Evolutionary conservation across 2,113 vertebrate species (phyloP).

Genomic region (Lamprotornis superbus): DNA sequence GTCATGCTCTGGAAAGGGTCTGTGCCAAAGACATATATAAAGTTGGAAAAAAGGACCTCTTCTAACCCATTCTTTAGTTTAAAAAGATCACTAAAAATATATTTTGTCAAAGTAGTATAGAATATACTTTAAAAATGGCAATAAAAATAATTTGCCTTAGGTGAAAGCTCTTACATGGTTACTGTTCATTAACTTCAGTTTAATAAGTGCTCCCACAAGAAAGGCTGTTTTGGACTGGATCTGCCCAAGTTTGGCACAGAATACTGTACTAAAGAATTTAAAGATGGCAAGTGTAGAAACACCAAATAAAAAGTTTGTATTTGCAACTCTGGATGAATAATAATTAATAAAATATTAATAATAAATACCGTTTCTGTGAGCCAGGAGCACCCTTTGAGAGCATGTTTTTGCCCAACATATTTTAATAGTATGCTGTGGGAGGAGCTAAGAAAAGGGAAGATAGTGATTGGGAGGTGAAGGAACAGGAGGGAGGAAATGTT

Average conservation of each 20-base stretch:
- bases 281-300: not conserved
- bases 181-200: not conserved
- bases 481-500: not conserved
- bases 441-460: not conserved
- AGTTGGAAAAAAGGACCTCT: not conserved
- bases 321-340: not conserved
- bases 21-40: not conserved
- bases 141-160: not conserved
- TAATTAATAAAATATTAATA: not conserved
- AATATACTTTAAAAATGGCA: not conserved
- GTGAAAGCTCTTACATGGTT: not conserved
- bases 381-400: not conserved
- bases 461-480: rapidly evolving
- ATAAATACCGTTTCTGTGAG: not conserved
- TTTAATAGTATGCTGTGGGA: not conserved
- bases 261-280: not conserved
- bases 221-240: not conserved
- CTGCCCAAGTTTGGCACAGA: not conserved
- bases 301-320: not conserved
- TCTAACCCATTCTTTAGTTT: not conserved
- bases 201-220: not conserved
- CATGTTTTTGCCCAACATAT: not conserved
- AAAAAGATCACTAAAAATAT: not conserved
- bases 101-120: not conserved
- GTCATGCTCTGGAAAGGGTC: not conserved